Percentiles rank a stretch among this genome's conserved stretches.
These are phyloP conservation scores for Telenomus remus DNA, from an alignment of 1,140 invertebrate genomes.

Conservation along the genomic window DNA sequence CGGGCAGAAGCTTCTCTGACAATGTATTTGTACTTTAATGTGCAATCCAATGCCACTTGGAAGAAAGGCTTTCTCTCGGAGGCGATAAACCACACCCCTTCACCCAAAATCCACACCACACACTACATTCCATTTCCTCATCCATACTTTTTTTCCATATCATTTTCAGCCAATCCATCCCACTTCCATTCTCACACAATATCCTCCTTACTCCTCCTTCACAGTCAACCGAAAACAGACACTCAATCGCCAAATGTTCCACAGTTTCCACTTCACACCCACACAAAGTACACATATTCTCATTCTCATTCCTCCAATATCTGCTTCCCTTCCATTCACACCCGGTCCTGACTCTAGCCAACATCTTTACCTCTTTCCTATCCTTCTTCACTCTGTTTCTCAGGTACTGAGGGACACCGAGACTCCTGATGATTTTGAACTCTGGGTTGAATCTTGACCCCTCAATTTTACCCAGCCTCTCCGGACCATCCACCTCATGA, in stretches of 20 bases:
- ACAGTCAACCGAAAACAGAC: neutral
- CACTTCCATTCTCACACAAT: conserved; percentile 1
- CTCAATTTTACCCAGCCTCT: neutral
- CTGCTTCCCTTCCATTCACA: neutral
- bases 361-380: neutral
- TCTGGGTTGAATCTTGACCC: neutral
- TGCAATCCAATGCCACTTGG: too few species aligned
- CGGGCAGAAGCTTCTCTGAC: too few species aligned
- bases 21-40: too few species aligned
- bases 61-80: too few species aligned
- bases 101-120: too few species aligned
- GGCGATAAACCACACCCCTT: too few species aligned
- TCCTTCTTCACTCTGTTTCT: conserved; percentile 1
- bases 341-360: conserved; percentile 2
- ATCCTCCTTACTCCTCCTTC: neutral
- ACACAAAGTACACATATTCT: neutral
- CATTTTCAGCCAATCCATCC: neutral
- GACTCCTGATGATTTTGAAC: neutral
- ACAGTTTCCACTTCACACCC: neutral
- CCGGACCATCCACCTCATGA: neutral
- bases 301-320: neutral
- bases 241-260: neutral
- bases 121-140: too few species aligned
- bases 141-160: neutral
- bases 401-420: conserved; percentile 2